phyloP scores from a whole-genome alignment of 2,888 invertebrate genomes.

The Laothoe populi region DNA sequence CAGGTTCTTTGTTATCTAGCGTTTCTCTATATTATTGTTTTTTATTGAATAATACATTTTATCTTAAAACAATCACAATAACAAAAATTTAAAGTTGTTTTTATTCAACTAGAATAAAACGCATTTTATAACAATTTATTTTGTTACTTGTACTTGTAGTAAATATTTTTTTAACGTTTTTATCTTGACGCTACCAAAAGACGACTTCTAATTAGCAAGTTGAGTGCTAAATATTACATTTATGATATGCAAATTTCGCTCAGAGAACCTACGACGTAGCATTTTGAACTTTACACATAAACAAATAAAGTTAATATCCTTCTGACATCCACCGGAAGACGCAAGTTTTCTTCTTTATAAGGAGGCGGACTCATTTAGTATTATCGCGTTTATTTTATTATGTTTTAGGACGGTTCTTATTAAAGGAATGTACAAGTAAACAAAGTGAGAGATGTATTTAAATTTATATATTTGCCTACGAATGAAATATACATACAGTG shows the following conservation, averaged over 20 bases:
- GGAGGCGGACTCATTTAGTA: constrained; percentile 57
- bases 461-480: constrained; percentile 19
- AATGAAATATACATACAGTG: background rate
- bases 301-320: constrained; percentile 50
- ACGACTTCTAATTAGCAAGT: constrained; percentile 82
- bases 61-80: no score
- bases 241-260: constrained; percentile 81
- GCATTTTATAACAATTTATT: background rate
- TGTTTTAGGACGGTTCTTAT: constrained; percentile 41
- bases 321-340: constrained; percentile 35
- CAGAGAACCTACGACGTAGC: constrained; percentile 49
- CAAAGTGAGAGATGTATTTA: constrained; percentile 27
- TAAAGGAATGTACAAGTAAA: constrained; percentile 35
- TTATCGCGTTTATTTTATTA: constrained; percentile 58
- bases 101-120: background rate
- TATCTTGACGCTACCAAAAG: constrained; percentile 66
- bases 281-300: constrained; percentile 58
- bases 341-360: constrained; percentile 60
- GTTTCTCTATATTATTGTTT: no score
- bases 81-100: background rate
- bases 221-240: constrained; percentile 83
- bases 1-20: no score
- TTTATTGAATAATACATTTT: no score
- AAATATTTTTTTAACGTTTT: background rate
- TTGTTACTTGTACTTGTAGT: background rate